Evolutionary conservation across 2,797 vertebrate species (phyloP).

Genomic region (Picus viridis): DNA sequence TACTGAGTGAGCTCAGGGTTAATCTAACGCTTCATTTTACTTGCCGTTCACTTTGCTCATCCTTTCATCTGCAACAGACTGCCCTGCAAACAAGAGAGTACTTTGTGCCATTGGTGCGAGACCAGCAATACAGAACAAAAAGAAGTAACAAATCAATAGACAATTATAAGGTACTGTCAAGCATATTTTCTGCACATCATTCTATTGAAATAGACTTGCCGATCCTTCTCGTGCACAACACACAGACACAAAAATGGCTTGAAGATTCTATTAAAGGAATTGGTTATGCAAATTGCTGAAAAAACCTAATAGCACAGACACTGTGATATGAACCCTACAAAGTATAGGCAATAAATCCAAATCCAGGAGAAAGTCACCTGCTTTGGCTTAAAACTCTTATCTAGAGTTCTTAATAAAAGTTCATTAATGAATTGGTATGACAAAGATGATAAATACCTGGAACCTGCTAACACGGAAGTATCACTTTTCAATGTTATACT

Average conservation of each 20-base stretch:
- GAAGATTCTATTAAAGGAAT: neutral
- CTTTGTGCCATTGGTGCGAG: neutral
- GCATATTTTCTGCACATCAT: neutral
- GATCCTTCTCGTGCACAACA: neutral
- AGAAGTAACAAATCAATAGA: neutral
- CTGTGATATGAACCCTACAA: neutral
- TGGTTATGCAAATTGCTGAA: neutral
- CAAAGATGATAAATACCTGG: neutral
- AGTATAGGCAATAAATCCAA: neutral
- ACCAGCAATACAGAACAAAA: neutral
- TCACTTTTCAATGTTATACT: neutral
- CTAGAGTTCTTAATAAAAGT: neutral
- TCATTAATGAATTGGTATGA: neutral
- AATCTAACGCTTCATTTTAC: neutral
- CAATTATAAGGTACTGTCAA: neutral
- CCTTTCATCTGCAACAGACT: neutral
- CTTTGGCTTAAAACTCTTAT: neutral
- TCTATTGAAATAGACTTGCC: neutral
- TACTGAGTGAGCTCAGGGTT: neutral
- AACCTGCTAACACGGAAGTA: neutral
- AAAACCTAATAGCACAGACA: neutral
- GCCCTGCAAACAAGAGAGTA: neutral
- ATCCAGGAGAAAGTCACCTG: neutral
- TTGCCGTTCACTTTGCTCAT: conserved; percentile 2
- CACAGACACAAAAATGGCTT: neutral